Conservation (phyloP, 1,140 invertebrate species). For the Drosophila serrata region DNA sequence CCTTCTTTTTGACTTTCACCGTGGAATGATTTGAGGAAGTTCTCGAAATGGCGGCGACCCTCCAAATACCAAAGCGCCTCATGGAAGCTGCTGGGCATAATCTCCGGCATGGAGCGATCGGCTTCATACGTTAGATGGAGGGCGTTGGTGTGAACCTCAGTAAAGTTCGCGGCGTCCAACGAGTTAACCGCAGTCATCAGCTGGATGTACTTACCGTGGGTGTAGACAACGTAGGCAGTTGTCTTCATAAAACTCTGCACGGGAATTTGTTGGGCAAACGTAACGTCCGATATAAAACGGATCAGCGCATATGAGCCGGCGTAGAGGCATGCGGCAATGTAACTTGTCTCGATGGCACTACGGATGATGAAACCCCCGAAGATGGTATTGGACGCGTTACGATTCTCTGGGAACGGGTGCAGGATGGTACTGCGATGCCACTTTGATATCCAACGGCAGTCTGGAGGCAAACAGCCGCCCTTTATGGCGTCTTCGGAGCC, state of each 20-base stretch:
- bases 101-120: constrained; percentile 85
- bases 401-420: constrained; percentile 68
- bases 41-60: constrained; percentile 85
- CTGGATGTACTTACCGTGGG: constrained; percentile 88
- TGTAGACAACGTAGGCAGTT: constrained; percentile 90
- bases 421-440: constrained; percentile 54
- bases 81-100: constrained; percentile 90
- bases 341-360: constrained; percentile 90
- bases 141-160: constrained; percentile 88
- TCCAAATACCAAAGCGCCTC: constrained; percentile 91
- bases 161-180: constrained; percentile 87
- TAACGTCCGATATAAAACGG: constrained; percentile 89
- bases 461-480: constrained; percentile 86
- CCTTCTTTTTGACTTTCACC: too few species aligned
- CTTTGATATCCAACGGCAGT: constrained; percentile 89
- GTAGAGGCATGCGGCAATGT: constrained; percentile 87
- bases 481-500: constrained; percentile 84
- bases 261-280: constrained; percentile 89
- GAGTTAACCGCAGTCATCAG: constrained; percentile 89
- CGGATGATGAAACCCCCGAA: constrained; percentile 94
- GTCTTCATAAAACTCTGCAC: constrained; percentile 89
- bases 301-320: constrained; percentile 87
- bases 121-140: constrained; percentile 90
- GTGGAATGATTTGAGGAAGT: neutral
- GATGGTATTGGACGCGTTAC: constrained; percentile 92